These are phyloP conservation scores for Bombus turneri DNA, from an alignment of 1,140 invertebrate species.

Conservation along the genomic window DNA sequence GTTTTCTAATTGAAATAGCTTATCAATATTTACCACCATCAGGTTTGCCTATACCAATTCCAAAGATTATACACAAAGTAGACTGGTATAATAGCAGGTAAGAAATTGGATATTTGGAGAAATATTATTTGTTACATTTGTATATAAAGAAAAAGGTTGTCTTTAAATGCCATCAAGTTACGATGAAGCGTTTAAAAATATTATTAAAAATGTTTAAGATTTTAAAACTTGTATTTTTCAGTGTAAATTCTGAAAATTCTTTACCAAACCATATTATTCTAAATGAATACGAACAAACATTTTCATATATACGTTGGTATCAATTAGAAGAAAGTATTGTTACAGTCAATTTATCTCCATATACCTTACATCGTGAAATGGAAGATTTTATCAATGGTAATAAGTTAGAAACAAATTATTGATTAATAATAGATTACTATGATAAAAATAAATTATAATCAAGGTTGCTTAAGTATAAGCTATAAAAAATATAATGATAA, in stretches of 20 bases:
- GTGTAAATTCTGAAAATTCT: conserved; percentile 60
- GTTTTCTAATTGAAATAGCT: conserved; percentile 73
- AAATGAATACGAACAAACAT: conserved; percentile 71
- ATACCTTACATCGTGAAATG: conserved; percentile 49
- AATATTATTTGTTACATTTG: neutral
- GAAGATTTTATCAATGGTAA: conserved; percentile 23
- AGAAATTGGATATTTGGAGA: conserved; percentile 23
- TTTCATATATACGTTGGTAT: conserved; percentile 73
- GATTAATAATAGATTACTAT: neutral
- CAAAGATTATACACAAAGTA: conserved; percentile 55
- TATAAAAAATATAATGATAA: neutral
- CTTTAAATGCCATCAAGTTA: neutral
- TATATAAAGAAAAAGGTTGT: neutral
- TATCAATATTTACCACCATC: conserved; percentile 76
- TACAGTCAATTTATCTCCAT: conserved; percentile 47
- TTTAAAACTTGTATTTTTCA: conserved; percentile 25
- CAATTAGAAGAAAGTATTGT: conserved; percentile 62
- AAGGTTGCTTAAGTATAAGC: neutral
- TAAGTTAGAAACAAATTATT: conserved; percentile 1
- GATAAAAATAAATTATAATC: neutral
- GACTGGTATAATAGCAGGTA: conserved; percentile 55
- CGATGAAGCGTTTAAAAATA: neutral
- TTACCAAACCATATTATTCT: conserved; percentile 60
- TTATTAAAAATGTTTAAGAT: neutral
- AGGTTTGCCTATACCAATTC: conserved; percentile 68